Evolutionary conservation across 35 echinoderm and acorn worm species (phyloP).

Genomic region (Ophioderma brevispina): DNA sequence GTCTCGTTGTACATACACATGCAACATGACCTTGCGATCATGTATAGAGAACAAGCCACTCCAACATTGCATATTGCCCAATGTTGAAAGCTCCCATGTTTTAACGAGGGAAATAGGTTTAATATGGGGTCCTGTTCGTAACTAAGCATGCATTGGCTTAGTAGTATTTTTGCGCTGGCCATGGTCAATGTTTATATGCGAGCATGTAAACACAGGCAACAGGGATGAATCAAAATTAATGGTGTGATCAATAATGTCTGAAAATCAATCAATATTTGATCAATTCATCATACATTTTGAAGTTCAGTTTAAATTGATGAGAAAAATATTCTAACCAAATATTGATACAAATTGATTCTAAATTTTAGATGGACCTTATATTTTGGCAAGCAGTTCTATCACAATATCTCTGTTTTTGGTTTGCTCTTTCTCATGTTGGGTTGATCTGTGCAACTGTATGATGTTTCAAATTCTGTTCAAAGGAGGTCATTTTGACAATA

Average conservation of each 20-base stretch:
- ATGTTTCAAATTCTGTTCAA: too few relatives aligned
- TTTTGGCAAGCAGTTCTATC: too few relatives aligned
- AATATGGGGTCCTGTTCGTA: neutral
- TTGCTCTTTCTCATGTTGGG: too few relatives aligned
- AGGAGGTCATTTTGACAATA: too few relatives aligned
- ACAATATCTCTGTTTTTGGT: too few relatives aligned
- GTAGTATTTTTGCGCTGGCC: neutral
- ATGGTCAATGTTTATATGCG: neutral
- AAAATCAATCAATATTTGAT: neutral
- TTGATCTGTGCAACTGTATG: too few relatives aligned
- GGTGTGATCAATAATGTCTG: neutral
- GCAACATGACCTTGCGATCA: neutral
- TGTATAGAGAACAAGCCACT: neutral
- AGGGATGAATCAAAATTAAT: neutral
- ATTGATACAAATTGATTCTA: too few relatives aligned
- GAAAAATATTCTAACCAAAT: too few relatives aligned
- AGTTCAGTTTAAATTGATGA: too few relatives aligned
- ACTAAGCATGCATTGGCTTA: neutral
- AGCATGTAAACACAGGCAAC: neutral
- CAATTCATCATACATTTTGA: neutral
- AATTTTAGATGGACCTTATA: too few relatives aligned
- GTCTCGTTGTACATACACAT: neutral
- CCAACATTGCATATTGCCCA: neutral
- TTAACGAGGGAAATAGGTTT: constrained; percentile 3
- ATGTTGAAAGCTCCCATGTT: constrained; percentile 1